Evolutionary conservation across 2,797 vertebrate species (phyloP), one percentile per base, ranked within the genome.

Genomic region (Paratrypauchen microcephalus): DNA sequence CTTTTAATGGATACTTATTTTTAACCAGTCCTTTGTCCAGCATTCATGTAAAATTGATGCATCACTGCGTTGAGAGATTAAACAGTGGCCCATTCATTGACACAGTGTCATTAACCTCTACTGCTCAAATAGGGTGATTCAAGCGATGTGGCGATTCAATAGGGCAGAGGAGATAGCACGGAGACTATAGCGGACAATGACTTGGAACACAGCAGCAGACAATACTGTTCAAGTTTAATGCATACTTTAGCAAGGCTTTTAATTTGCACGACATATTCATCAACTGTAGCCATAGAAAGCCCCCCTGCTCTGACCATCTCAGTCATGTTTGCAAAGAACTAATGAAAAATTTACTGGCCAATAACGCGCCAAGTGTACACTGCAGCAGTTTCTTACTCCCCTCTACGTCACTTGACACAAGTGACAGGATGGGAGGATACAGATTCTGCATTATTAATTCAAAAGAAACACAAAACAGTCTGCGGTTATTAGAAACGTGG

Each of bases 401-500:
- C 28, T 63, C 39, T 39, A 66, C 1, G 62, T 84, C 77, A 83
- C 67, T 66, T 70, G 76, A 87, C 81, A 86, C 76, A 79, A 80
- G 77, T 73, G 67, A 6, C 36, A 1, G 32, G 68, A 72, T 32
- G 55, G 30, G 11, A 71, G 74, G 66, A 72, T 73, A 75, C 68
- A 83, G 76, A 85, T 83, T 87, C 78, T 78, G 66, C 73, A 85
- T 88, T 82, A 86, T 80, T 88, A 76, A 90, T 88, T 72, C 81
- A 63, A 65, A 57, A 69, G 30, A 48, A 23, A 47, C 70, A 78
- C 80, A 81, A 77, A 88, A 85, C 77, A 82, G 78, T 65, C 72
- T 68, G 65, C 52, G n/a, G 36, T 76, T 80, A 65, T 69, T 9
- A 60, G 69, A 70, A 54, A 48, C n/a, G 26, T 28, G 23, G 62